Conservation (phyloP, 2,113 vertebrate species). For the Perca fluviatilis region DNA sequence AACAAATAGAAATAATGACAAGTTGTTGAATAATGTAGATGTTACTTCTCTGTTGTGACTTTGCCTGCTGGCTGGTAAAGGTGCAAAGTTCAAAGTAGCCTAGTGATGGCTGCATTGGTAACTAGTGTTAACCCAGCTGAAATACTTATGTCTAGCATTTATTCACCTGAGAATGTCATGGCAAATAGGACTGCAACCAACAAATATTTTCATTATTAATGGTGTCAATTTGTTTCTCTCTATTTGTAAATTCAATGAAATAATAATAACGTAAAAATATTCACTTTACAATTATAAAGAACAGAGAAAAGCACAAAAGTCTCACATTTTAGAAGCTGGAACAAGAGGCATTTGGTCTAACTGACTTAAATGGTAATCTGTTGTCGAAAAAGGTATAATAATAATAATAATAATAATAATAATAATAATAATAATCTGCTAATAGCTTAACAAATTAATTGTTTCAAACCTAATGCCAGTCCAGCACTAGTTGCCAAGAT, state of each 20-base stretch:
- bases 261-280: neutral
- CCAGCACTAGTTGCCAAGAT: neutral
- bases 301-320: neutral
- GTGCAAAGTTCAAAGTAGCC: neutral
- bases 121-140: neutral
- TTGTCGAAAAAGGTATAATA: slow-evolving; percentile 1
- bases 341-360: neutral
- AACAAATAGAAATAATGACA: neutral
- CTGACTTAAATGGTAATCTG: slow-evolving; percentile 1
- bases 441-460: neutral
- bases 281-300: neutral
- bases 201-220: neutral
- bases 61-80: neutral
- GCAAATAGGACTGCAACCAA: neutral
- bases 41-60: neutral
- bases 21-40: neutral
- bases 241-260: too few species aligned
- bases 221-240: neutral
- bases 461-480: neutral
- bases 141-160: neutral
- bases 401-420: neutral
- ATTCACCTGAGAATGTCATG: neutral
- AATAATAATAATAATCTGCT: neutral
- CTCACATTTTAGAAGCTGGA: neutral
- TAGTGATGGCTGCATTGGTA: neutral